Conservation (phyloP, 2,113 vertebrate species). For the Alouatta palliata region DNA sequence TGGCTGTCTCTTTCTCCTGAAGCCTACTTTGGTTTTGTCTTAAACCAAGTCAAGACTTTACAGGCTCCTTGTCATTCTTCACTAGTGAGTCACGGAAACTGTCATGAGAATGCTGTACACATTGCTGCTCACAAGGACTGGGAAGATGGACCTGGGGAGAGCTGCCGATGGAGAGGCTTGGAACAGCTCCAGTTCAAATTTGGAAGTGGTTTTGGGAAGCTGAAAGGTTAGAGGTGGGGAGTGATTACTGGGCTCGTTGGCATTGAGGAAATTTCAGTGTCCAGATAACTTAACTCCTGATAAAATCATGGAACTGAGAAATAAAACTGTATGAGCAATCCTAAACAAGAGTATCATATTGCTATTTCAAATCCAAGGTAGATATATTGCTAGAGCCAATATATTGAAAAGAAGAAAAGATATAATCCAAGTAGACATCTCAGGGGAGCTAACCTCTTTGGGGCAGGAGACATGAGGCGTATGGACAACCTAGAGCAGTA, state of each 20-base stretch:
- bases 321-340: conserved; percentile 83
- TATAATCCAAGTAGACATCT: conserved; percentile 86
- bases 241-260: conserved; percentile 87
- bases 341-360: conserved; percentile 87
- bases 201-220: conserved; percentile 82
- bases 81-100: conserved; percentile 73
- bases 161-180: conserved; percentile 76
- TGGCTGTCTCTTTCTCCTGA: conserved; percentile 88
- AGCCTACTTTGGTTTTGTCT: conserved; percentile 88
- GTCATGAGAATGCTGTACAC: conserved; percentile 84
- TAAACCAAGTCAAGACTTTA: conserved; percentile 87
- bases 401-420: conserved; percentile 79
- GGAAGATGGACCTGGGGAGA: conserved; percentile 85
- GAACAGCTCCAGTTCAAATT: conserved; percentile 69
- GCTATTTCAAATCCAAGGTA: conserved; percentile 87
- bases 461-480: neutral
- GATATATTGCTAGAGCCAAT: conserved; percentile 83
- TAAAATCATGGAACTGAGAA: conserved; percentile 83
- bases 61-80: conserved; percentile 90
- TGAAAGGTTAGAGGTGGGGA: conserved; percentile 85
- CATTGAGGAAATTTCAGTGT: conserved; percentile 84
- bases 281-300: conserved; percentile 78
- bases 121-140: conserved; percentile 84
- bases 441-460: conserved; percentile 82
- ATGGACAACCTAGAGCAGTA: neutral